Base-by-base conservation (phyloP, 2,113 vertebrate species). In the Microcebus lehilahytsara region DNA sequence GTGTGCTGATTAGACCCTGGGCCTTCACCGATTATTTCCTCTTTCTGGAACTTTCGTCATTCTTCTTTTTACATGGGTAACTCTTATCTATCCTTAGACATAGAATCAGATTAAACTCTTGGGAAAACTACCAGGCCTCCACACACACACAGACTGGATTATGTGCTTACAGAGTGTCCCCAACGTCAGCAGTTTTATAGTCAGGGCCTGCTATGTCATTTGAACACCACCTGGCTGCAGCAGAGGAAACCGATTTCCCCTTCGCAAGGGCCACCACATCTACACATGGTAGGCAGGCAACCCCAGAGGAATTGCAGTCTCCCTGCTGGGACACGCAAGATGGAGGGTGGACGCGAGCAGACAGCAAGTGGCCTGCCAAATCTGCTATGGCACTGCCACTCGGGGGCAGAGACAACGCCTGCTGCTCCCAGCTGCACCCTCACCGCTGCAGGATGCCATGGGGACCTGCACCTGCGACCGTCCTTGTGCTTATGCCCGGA, bases 381-480 rank as follows among this genome's bases (percentile, higher is more conserved):
- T 25, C 12, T 32, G 1, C 40, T 25, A 10, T 20, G 53, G 6
- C 9, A 13, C 22, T 78, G 32, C 16, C 20, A 42, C 53, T 14
- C 3, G 12, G 8, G 19, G 17, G 2, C 60, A 72, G 1, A 23
- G 12, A 84, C 17, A 40, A 84, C 8, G 56, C 17, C 23, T 6
- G 1, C 6, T 46, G 1, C 6, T 34, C 7, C 20, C 42, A 62
- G 27, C 23, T n/a, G 14, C 27, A 32, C 10, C 16, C 4, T 23
- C 8, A 0, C 4, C 19, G 7, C 74, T 51, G 14, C 34, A 56
- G 58, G 40, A 66, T 3, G 4, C 19, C 37, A 23, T 75, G 5
- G 13, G 9, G 10, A 23, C 1, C 4, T 27, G 60, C 6, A 6
- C 9, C 34, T 12, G 25, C 1, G 0, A 37, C 11, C n/a, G 16